Percentiles rank a stretch among this genome's conserved stretches.
Conservation (phyloP, 2,113 vertebrate species). For the Triplophysa tibetana region DNA sequence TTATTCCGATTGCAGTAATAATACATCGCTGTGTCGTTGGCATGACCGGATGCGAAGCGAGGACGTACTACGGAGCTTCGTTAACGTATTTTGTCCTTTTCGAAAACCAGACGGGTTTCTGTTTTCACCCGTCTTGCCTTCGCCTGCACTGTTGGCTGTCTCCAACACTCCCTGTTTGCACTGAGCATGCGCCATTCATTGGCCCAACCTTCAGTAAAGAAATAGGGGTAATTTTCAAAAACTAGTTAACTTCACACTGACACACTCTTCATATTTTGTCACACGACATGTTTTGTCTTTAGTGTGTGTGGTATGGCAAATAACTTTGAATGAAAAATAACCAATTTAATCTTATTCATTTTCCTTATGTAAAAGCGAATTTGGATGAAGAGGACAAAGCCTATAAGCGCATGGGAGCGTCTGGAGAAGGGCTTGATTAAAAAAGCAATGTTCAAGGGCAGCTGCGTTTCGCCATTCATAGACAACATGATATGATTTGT, state of each 20-base stretch:
- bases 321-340: neutral
- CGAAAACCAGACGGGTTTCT: slow-evolving; percentile 37
- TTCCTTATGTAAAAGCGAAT: neutral
- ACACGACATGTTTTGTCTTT: neutral
- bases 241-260: neutral
- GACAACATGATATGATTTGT: neutral
- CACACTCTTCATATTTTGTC: neutral
- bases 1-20: slow-evolving; percentile 57
- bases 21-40: slow-evolving; percentile 56
- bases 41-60: slow-evolving; percentile 49
- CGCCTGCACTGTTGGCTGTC: slow-evolving; percentile 45
- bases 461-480: neutral
- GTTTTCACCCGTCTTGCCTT: slow-evolving; percentile 45
- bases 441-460: slow-evolving; percentile 2
- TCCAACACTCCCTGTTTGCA: slow-evolving; percentile 48
- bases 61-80: slow-evolving; percentile 32
- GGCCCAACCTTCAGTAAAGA: slow-evolving; percentile 42
- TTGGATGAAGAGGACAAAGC: neutral
- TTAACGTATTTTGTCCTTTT: slow-evolving; percentile 20
- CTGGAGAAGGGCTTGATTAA: neutral
- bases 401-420: neutral
- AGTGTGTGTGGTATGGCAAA: neutral
- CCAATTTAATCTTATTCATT: neutral
- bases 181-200: slow-evolving; percentile 54
- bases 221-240: slow-evolving; percentile 27